These are phyloP conservation scores for Malachius bipustulatus DNA, from an alignment of 2,888 invertebrate species.

Conservation along the genomic window DNA sequence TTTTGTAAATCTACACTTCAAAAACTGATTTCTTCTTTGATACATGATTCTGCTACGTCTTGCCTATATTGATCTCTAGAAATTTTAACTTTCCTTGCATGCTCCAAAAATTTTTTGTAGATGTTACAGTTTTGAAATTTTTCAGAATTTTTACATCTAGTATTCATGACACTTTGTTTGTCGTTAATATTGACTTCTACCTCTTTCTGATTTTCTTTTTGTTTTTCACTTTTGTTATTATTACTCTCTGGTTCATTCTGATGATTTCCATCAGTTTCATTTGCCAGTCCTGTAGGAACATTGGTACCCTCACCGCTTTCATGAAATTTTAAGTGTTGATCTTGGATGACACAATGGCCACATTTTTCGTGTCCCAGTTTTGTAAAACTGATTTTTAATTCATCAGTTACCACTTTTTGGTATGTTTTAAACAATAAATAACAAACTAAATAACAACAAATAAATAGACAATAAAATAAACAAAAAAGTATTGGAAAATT, in stretches of 20 bases:
- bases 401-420: conserved; percentile 7
- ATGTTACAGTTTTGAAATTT: conserved; percentile 5
- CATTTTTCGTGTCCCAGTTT: conserved; percentile 7
- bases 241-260: neutral
- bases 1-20: conserved; percentile 7
- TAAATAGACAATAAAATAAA: too few relatives aligned
- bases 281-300: neutral
- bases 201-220: conserved; percentile 4
- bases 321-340: conserved; percentile 6
- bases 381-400: conserved; percentile 5
- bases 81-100: conserved; percentile 5
- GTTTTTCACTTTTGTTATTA: conserved; percentile 4
- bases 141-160: conserved; percentile 5
- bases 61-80: conserved; percentile 7
- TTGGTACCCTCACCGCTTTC: neutral
- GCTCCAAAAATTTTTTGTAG: conserved; percentile 4
- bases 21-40: conserved; percentile 2
- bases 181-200: neutral
- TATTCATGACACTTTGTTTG: conserved; percentile 3
- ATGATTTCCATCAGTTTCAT: neutral
- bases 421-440: too few relatives aligned
- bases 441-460: too few relatives aligned
- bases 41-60: conserved; percentile 1
- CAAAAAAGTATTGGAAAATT: too few relatives aligned
- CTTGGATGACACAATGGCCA: conserved; percentile 5